A percentile compares a stretch with the other conserved stretches of the same genome.
Evolutionary conservation across 1,140 invertebrate genomes (phyloP).

Genomic region (Brachionus koreanus): DNA sequence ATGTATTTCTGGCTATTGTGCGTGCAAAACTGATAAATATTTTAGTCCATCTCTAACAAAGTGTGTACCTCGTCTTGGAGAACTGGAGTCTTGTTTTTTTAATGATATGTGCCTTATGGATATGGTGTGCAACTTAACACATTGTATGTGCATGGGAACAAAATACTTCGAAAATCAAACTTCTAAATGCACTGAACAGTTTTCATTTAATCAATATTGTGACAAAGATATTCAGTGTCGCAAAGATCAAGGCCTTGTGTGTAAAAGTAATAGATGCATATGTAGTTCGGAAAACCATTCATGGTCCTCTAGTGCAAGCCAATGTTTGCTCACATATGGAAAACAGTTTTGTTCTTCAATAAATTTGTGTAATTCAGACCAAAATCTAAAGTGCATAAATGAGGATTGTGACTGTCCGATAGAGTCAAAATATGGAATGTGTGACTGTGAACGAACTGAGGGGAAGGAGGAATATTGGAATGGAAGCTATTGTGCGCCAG

Average conservation of each 20-base stretch:
- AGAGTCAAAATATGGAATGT: neutral
- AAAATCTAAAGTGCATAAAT: neutral
- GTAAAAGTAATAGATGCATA: neutral
- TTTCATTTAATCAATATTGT: neutral
- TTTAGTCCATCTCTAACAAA: neutral
- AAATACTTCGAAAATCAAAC: neutral
- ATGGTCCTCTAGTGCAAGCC: neutral
- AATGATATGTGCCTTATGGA: neutral
- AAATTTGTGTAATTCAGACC: neutral
- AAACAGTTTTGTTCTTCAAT: neutral
- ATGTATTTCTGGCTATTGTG: neutral
- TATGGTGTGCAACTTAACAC: neutral
- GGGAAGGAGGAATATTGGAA: neutral
- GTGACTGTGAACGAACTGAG: neutral
- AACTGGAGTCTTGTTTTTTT: neutral
- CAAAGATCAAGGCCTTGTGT: neutral
- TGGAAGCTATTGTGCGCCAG: neutral
- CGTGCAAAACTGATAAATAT: neutral
- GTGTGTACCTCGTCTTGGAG: neutral
- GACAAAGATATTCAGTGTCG: neutral
- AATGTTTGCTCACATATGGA: neutral
- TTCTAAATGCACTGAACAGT: neutral
- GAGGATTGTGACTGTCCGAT: neutral
- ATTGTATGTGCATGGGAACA: neutral
- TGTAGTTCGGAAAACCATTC: neutral